Evolutionary conservation across 2,888 invertebrate genomes (phyloP).

Genomic region (Spisula subtruncata): DNA sequence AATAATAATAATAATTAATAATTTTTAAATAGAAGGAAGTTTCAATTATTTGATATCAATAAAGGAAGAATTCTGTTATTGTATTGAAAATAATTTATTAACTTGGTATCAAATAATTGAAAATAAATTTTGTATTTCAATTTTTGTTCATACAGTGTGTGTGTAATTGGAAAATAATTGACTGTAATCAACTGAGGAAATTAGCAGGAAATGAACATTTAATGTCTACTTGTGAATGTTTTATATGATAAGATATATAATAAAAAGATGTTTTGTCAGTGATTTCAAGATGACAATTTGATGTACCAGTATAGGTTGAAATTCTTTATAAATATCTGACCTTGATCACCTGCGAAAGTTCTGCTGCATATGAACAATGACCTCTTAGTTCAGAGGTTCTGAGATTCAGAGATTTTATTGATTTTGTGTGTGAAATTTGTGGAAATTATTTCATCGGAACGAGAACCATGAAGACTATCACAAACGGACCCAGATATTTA

Average conservation of each 20-base stretch:
- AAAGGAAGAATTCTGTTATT: too few relatives aligned
- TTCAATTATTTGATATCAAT: too few relatives aligned
- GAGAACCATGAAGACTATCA: constrained; percentile 43
- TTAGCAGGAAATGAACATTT: neutral
- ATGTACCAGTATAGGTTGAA: neutral
- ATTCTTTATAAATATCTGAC: neutral
- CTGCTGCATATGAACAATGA: neutral
- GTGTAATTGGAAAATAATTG: constrained; percentile 1
- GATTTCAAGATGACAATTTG: neutral
- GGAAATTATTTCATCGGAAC: neutral
- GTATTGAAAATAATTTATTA: too few relatives aligned
- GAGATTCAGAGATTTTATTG: neutral
- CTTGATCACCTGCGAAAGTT: neutral
- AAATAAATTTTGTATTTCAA: neutral
- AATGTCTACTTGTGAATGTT: neutral
- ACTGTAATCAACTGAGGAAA: neutral
- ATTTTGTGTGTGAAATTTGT: neutral
- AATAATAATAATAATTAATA: too few relatives aligned
- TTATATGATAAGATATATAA: neutral
- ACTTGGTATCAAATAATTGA: neutral
- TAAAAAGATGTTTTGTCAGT: neutral
- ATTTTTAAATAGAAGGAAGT: too few relatives aligned
- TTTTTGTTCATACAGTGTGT: neutral
- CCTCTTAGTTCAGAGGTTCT: neutral
- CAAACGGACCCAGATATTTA: constrained; percentile 58